These are phyloP conservation scores for Pedicia rivosa DNA, from an alignment of 2,888 invertebrate species.

Conservation along the genomic window DNA sequence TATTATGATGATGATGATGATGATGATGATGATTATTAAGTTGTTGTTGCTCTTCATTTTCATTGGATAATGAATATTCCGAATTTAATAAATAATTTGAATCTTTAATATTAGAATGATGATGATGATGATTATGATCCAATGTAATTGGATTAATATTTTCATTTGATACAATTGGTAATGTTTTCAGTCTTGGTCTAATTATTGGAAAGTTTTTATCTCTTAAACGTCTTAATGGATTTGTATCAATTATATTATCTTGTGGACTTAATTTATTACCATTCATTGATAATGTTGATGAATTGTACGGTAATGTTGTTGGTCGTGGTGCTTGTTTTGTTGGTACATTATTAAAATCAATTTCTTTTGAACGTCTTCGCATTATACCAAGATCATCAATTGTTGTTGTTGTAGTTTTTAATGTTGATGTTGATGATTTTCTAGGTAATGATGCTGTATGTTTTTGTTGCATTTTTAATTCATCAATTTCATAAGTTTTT, in stretches of 20 bases:
- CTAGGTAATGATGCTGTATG: slow-evolving; percentile 19
- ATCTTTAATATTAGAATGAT: slow-evolving; percentile 23
- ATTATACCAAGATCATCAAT: slow-evolving; percentile 9
- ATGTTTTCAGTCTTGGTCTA: slow-evolving; percentile 9
- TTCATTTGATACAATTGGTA: slow-evolving; percentile 6
- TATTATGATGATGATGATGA: slow-evolving; percentile 6
- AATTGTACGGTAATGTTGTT: slow-evolving; percentile 25
- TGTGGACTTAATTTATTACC: not conserved
- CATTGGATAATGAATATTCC: slow-evolving; percentile 23
- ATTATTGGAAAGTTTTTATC: slow-evolving; percentile 15
- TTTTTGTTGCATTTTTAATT: slow-evolving; percentile 1
- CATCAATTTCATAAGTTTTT: not conserved
- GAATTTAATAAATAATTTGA: slow-evolving; percentile 27
- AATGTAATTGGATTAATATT: slow-evolving; percentile 8
- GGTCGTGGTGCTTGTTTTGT: slow-evolving; percentile 23
- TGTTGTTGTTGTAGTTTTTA: no score
- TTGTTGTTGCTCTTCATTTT: slow-evolving; percentile 6
- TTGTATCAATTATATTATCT: slow-evolving; percentile 10
- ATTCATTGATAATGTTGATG: slow-evolving; percentile 10
- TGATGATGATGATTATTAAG: slow-evolving; percentile 3
- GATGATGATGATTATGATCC: slow-evolving; percentile 12
- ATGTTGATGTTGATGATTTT: no score
- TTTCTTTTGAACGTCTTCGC: not conserved
- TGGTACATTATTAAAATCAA: slow-evolving; percentile 13
- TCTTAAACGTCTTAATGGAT: slow-evolving; percentile 13